A percentile compares a stretch with the other conserved stretches of the same genome.
phyloP scores from a whole-genome alignment of 1,140 invertebrate genomes.

The Brachionus manjavacas region DNA sequence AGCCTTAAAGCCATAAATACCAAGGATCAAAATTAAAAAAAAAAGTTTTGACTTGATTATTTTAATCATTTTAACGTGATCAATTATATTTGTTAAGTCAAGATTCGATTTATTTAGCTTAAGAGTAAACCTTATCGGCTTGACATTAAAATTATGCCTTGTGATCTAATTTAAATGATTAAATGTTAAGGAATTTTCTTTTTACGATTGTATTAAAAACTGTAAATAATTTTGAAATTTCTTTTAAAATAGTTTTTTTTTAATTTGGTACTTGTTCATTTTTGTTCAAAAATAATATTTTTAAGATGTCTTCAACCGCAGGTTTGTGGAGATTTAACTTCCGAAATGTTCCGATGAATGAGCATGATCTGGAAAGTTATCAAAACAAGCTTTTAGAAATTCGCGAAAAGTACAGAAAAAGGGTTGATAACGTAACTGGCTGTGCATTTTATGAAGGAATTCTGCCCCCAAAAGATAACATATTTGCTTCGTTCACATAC shows the following conservation, averaged over 20 bases:
- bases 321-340: conserved; percentile 13
- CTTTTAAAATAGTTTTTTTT: neutral
- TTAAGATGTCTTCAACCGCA: conserved; percentile 14
- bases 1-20: too few relatives aligned
- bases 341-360: neutral
- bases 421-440: conserved; percentile 9
- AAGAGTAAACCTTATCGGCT: too few relatives aligned
- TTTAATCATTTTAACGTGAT: too few relatives aligned
- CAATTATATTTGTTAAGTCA: too few relatives aligned
- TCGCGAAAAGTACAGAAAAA: neutral
- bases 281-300: neutral
- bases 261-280: neutral
- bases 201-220: too few relatives aligned
- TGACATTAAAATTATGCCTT: too few relatives aligned
- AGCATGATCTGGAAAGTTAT: neutral
- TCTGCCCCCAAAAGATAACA: neutral
- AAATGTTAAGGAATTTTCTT: too few relatives aligned
- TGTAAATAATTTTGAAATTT: too few relatives aligned
- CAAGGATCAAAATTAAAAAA: too few relatives aligned
- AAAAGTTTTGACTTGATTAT: too few relatives aligned
- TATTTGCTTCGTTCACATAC: conserved; percentile 2
- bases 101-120: too few relatives aligned
- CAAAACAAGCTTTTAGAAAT: conserved; percentile 12
- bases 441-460: conserved; percentile 4
- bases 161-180: too few relatives aligned